Evolutionary conservation across 2,888 invertebrate species (phyloP), one percentile per base, ranked within the genome.

Genomic region (Lottia gigantea): DNA sequence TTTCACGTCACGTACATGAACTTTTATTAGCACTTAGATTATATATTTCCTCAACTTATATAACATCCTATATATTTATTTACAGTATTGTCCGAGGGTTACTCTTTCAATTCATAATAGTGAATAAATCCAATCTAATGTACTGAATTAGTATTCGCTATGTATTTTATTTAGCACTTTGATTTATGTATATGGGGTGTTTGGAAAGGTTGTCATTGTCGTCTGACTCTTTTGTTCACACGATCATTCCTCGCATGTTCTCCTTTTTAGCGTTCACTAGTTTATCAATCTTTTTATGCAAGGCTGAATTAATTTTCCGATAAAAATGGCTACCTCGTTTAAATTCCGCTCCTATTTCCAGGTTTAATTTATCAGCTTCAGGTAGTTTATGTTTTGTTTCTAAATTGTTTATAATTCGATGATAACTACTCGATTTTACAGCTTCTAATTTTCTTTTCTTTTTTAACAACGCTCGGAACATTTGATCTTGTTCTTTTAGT

Each of bases 221-320:
- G 14, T 25, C 23, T 7, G 8, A 16, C 16, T 15, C 16, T 19
- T 67, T 31, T 16, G 15, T 62, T 14, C 25, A 62, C 46, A 46
- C 46, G 25, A 62, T 62, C 16, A 25, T 19, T 16, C 8, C 14
- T 49, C 45, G 16, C 26, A 71, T 31, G 14, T 70, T 31, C 4
- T 62, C 31, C 46, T 65, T 64, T 40, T 68, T 61, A 8, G 64
- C 63, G 16, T 72, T 66, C 19, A 72, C 64, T 25, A 72, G 14
- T n/a, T 64, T 62, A 23, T 63, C 66, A 68, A 74, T 74, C 25
- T 74, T 68, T 25, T 64, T 71, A 63, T 66, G 71, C n/a, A 74
- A 67, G 11, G 67, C 68, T n/a, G 67, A 31, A 47, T 74, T 66
- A 14, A 71, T 64, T 19, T 62, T 62, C 11, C 66, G 62, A 47